phyloP scores from a whole-genome alignment of 1,140 invertebrate species.

The Euura saliciscinereae region DNA sequence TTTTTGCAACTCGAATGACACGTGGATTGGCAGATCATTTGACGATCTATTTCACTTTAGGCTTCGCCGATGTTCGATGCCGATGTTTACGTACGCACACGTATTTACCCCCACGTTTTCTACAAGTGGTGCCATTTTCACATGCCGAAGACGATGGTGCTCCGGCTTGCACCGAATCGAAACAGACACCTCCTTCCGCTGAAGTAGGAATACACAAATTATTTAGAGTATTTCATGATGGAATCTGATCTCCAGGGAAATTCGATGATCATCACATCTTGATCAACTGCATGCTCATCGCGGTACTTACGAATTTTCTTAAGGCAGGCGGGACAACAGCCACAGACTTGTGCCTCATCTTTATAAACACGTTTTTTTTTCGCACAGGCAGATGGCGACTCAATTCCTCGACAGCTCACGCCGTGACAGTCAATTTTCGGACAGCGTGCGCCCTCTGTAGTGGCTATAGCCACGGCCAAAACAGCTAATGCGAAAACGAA shows the following conservation, averaged over 20 bases:
- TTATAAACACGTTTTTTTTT: not conserved
- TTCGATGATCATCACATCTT: not conserved
- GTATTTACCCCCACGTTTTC: not conserved
- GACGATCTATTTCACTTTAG: no score
- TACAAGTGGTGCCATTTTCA: not conserved
- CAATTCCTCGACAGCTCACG: not conserved
- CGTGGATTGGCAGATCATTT: no score
- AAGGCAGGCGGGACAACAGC: not conserved
- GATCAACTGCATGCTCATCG: not conserved
- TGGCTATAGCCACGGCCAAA: not conserved
- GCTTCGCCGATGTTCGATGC: no score
- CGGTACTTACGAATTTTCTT: not conserved
- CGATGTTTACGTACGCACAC: no score
- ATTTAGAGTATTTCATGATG: not conserved
- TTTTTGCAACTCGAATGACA: no score
- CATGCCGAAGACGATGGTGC: not conserved
- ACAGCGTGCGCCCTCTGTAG: not conserved
- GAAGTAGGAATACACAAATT: not conserved
- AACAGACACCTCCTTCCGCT: not conserved
- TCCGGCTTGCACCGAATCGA: not conserved
- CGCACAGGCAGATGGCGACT: no score
- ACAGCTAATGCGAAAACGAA: not conserved
- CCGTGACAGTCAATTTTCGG: not conserved
- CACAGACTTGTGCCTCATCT: no score
- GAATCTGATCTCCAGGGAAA: not conserved